Conservation (phyloP, 2,888 invertebrate genomes). For the Ceratothoa steindachneri region DNA sequence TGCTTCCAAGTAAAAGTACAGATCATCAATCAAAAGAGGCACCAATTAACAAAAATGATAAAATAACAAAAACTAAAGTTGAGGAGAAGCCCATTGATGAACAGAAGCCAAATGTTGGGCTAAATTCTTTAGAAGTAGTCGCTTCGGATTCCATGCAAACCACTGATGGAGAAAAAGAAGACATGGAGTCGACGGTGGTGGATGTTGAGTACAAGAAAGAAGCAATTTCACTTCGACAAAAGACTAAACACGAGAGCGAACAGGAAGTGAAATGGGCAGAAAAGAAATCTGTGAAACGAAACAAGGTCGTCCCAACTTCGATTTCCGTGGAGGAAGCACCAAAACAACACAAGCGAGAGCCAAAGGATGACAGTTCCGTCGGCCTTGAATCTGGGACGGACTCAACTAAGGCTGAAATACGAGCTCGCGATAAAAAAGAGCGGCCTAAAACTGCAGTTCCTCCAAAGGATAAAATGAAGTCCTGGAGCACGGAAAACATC, state of each 20-base stretch:
- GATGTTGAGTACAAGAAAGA: neutral
- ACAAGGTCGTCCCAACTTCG: slow-evolving; percentile 33
- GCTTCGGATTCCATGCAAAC: neutral
- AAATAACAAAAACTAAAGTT: neutral
- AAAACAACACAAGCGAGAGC: neutral
- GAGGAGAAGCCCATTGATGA: neutral
- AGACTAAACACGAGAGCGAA: neutral
- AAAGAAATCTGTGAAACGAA: slow-evolving; percentile 26
- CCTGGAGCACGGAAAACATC: slow-evolving; percentile 29
- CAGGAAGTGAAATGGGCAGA: slow-evolving; percentile 29
- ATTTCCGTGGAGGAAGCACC: slow-evolving; percentile 5
- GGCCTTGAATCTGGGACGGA: slow-evolving; percentile 32
- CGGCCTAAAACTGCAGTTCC: slow-evolving; percentile 34
- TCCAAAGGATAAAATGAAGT: slow-evolving; percentile 34
- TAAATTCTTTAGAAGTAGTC: neutral
- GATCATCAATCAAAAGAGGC: neutral
- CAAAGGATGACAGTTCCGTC: slow-evolving; percentile 27
- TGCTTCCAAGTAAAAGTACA: neutral
- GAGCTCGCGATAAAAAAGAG: slow-evolving; percentile 25
- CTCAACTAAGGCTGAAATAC: slow-evolving; percentile 25
- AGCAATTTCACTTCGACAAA: neutral
- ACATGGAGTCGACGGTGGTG: neutral
- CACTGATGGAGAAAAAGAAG: neutral
- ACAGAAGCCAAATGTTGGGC: neutral
- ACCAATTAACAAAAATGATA: neutral